A percentile compares a stretch with the other conserved stretches of the same genome.
Evolutionary conservation across 2,888 invertebrate species (phyloP).

Genomic region (Xylocampa areola): DNA sequence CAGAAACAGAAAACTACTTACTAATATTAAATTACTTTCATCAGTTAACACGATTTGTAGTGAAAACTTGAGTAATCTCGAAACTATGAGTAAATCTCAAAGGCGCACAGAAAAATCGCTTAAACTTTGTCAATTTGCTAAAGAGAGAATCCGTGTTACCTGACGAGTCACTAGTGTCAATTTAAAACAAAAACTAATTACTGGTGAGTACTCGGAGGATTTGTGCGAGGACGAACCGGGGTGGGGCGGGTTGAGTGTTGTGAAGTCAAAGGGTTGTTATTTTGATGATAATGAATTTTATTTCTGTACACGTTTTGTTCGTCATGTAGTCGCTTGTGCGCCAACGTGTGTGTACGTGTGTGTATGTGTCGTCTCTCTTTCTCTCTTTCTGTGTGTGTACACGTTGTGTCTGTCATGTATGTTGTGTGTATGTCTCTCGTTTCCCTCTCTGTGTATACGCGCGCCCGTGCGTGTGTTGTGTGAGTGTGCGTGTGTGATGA

Average conservation of each 20-base stretch:
- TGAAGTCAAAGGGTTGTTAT: background rate
- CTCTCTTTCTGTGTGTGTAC: too few species aligned
- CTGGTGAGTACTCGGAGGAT: conserved; percentile 35
- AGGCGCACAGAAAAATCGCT: conserved; percentile 15
- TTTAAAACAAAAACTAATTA: conserved; percentile 52
- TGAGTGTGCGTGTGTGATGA: too few species aligned
- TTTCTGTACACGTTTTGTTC: too few species aligned
- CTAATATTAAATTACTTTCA: conserved; percentile 4
- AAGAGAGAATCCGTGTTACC: conserved; percentile 17
- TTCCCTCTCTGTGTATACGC: too few species aligned
- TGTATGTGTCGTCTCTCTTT: too few species aligned
- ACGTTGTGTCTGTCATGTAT: too few species aligned
- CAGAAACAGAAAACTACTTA: conserved; percentile 1
- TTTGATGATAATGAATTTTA: too few species aligned
- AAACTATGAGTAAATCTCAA: conserved; percentile 11
- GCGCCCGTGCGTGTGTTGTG: too few species aligned
- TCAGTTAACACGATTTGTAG: background rate
- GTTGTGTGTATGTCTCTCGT: too few species aligned
- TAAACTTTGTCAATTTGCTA: conserved; percentile 22
- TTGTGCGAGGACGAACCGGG: conserved; percentile 19
- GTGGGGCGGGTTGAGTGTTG: conserved; percentile 3
- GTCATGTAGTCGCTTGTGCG: too few species aligned
- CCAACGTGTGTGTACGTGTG: too few species aligned
- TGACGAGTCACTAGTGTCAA: conserved; percentile 29
- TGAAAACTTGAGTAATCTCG: background rate